phyloP scores from a whole-genome alignment of 2,113 vertebrate genomes.

The Pachycephala philippinensis region DNA sequence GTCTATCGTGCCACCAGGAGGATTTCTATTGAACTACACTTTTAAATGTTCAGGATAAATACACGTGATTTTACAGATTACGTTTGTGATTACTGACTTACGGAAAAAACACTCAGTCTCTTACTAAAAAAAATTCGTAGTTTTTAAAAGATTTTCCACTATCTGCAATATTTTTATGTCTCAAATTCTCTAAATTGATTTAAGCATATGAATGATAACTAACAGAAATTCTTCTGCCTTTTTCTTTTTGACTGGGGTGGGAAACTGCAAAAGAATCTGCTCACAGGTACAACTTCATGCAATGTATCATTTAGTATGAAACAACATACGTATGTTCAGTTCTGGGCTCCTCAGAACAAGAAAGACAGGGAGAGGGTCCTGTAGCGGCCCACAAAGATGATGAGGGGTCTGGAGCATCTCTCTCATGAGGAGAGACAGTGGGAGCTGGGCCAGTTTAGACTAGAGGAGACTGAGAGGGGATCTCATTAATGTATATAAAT shows the following conservation, averaged over 20 bases:
- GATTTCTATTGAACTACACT: neutral
- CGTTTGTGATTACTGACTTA: neutral
- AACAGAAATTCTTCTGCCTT: neutral
- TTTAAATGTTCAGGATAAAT: neutral
- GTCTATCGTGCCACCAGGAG: slow-evolving; percentile 41
- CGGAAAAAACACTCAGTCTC: accelerated
- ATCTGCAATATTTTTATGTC: neutral
- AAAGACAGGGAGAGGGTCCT: neutral
- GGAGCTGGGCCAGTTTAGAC: neutral
- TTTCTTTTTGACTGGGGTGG: neutral
- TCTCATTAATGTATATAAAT: no score
- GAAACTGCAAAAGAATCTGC: neutral
- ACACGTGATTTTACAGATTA: neutral
- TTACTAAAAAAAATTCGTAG: neutral
- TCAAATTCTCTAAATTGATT: neutral
- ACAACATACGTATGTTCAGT: accelerated
- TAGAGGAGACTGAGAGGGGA: neutral
- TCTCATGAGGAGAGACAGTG: neutral
- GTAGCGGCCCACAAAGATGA: neutral
- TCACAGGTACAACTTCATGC: neutral
- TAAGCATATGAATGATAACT: neutral
- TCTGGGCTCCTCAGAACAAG: neutral
- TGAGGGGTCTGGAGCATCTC: neutral
- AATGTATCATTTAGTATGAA: neutral
- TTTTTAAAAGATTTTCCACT: neutral